These are phyloP conservation scores for Chaunax sp. DNA, from an alignment of 2,797 vertebrate species.

Conservation along the genomic window DNA sequence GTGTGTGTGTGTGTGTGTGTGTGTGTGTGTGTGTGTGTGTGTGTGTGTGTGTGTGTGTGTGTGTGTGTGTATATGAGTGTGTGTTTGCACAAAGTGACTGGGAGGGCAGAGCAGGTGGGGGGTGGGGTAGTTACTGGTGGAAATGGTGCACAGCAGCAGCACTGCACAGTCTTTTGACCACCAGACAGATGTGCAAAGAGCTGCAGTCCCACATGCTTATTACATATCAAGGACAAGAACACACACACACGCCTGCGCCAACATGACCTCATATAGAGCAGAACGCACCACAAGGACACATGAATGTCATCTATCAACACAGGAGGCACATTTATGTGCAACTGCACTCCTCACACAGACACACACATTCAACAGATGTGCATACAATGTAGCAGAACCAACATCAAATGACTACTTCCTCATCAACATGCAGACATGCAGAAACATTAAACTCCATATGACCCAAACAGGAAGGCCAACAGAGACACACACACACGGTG, in stretches of 20 bases:
- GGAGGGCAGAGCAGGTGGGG: constrained; percentile 62
- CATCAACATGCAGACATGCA: constrained; percentile 17
- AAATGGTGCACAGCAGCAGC: constrained; percentile 64
- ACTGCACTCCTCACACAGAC: constrained; percentile 13
- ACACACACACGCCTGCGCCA: constrained; percentile 9
- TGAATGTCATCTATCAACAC: constrained; percentile 46
- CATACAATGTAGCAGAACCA: constrained; percentile 1
- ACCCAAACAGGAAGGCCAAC: constrained; percentile 30
- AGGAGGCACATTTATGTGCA: constrained; percentile 16
- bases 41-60: too few relatives aligned
- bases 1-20: constrained; percentile 7
- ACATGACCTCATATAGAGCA: constrained; percentile 55
- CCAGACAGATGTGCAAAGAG: constrained; percentile 72
- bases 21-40: too few relatives aligned
- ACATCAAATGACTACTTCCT: constrained; percentile 12
- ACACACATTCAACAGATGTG: constrained; percentile 42
- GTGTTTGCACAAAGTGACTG: constrained; percentile 33
- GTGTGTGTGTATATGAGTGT: too few relatives aligned
- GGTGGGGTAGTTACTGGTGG: constrained; percentile 58
- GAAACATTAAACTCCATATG: constrained; percentile 51
- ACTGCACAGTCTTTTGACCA: constrained; percentile 52
- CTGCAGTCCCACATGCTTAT: constrained; percentile 66
- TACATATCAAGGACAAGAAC: constrained; percentile 57
- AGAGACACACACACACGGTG: constrained; percentile 11
- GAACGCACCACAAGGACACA: constrained; percentile 62